Base-by-base conservation (phyloP, 2,797 vertebrate genomes). In the Lophius americanus region DNA sequence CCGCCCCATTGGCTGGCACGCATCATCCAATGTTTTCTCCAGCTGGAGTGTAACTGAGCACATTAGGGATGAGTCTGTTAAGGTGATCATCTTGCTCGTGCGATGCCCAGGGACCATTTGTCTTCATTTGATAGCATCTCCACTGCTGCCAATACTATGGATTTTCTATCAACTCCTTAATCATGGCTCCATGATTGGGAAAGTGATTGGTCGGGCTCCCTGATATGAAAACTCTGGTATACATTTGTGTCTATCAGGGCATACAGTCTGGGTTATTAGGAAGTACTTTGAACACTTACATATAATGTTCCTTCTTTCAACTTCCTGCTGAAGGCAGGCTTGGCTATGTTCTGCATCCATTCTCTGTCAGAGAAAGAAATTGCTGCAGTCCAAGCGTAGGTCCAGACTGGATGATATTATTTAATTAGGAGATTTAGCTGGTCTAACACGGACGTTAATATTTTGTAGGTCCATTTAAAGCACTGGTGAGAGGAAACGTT, bases 161-260 rank as follows among this genome's bases (percentile, higher is more conserved):
- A 91, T 92, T 90, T 90, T 85, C 86, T 86, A 89, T 92, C 85
- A 89, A 80, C 76, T 79, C 73, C 78, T 79, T 86, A 84, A 90
- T 90, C 78, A 89, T 80, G 71, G 59, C 77, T 14, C 70, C 71
- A 79, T 78, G 79, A 89, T 88, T 85, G 79, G 80, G 73, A 85
- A 83, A 74, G 78, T 79, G 76, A 88, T 80, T 79, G 81, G 76
- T 61, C 38, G 11, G 67, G 76, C 70, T 78, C 64, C 33, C 59
- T 68, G 33, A 76, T 85, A 86, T 87, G 65, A 86, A 88, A 85
- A 84, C 69, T 70, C 53, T 12, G 61, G 78, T 78, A 73, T 85
- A 72, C 73, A 75, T 86, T 74, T 3, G 13, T 79, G 64, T 79
- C 86, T 85, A 78, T 83, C 72, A 72, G 54, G 44, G 42, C 55